Conservation (phyloP, 2,113 vertebrate genomes). For the Myotis davidii region DNA sequence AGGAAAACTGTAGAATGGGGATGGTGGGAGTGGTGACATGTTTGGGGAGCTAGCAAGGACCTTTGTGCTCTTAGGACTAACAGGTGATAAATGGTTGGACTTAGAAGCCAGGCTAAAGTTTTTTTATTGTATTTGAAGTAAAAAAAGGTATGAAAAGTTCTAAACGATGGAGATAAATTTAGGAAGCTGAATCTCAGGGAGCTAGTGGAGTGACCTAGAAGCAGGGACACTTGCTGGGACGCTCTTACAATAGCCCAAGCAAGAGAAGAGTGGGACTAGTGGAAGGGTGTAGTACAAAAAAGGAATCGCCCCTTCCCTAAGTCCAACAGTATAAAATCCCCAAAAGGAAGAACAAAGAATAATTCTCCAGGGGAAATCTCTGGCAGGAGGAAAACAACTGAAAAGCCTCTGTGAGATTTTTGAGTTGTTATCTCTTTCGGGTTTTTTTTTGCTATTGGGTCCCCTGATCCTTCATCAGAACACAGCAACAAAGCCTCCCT, state of each 20-base stretch:
- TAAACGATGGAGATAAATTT: constrained; percentile 45
- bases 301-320: neutral
- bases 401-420: constrained; percentile 17
- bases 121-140: neutral
- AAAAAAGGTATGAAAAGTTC: neutral
- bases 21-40: neutral
- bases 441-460: neutral
- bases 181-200: neutral
- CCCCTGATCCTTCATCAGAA: neutral
- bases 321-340: neutral
- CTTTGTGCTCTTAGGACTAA: neutral
- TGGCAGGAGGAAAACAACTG: neutral
- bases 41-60: neutral
- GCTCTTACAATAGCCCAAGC: neutral
- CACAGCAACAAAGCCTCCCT: neutral
- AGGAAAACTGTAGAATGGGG: neutral
- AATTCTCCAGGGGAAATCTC: neutral
- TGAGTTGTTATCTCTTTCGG: neutral
- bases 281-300: neutral
- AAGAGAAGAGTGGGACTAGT: neutral
- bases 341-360: neutral
- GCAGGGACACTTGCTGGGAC: neutral
- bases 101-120: constrained; percentile 24
- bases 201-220: neutral
- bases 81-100: neutral